Evolutionary conservation across 2,797 vertebrate genomes (phyloP).

Genomic region (Coranthus polyacanthus): DNA sequence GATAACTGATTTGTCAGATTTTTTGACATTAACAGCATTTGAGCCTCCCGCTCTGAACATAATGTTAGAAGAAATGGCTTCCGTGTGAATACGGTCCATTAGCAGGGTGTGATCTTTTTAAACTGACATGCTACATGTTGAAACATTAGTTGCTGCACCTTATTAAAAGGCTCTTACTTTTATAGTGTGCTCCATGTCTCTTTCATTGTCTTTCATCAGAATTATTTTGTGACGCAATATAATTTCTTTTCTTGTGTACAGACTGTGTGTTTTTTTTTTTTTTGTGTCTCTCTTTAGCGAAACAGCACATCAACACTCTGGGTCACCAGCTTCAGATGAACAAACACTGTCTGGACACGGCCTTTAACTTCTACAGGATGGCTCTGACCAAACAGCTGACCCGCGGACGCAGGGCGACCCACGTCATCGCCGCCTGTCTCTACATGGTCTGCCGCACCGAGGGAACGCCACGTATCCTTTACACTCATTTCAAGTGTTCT

Average conservation of each 20-base stretch:
- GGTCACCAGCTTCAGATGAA: conserved; percentile 96
- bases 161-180: too few species aligned
- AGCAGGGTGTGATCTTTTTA: too few species aligned
- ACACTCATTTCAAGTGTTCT: neutral
- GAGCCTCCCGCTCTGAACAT: too few species aligned
- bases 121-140: too few species aligned
- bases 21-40: too few species aligned
- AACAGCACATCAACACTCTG: conserved; percentile 90
- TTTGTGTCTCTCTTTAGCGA: conserved; percentile 79
- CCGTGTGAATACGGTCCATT: too few species aligned
- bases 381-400: conserved; percentile 93
- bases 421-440: conserved; percentile 94
- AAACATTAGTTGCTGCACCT: too few species aligned
- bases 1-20: too few species aligned
- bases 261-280: conserved; percentile 22
- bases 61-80: too few species aligned
- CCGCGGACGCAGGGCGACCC: conserved; percentile 87
- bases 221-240: too few species aligned
- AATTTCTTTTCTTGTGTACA: conserved; percentile 15
- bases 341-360: conserved; percentile 95
- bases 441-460: conserved; percentile 98
- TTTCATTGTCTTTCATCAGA: too few species aligned
- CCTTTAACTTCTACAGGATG: conserved; percentile 99
- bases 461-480: conserved; percentile 97
- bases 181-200: too few species aligned